Percentiles rank a stretch among this genome's conserved stretches.
These are phyloP conservation scores for Bungarus multicinctus DNA, from an alignment of 2,113 vertebrate species.

Conservation along the genomic window DNA sequence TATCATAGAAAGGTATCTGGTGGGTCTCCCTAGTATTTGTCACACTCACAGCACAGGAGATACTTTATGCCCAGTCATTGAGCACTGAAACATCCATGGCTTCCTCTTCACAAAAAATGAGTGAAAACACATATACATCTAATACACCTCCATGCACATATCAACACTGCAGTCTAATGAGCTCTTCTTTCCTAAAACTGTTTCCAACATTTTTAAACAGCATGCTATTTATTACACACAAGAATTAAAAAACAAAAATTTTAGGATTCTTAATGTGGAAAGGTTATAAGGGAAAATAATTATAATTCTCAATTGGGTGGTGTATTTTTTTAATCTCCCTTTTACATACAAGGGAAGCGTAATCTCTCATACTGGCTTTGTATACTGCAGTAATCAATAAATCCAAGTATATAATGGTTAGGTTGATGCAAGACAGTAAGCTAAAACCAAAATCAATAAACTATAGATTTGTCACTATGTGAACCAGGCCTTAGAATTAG, in stretches of 20 bases:
- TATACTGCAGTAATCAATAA: background rate
- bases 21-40: background rate
- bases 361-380: background rate
- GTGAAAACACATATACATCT: background rate
- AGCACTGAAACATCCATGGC: background rate
- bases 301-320: background rate
- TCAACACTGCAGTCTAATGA: background rate
- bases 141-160: background rate
- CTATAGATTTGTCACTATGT: background rate
- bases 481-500: background rate
- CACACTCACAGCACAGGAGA: background rate
- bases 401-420: background rate
- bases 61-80: background rate
- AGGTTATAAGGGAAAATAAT: background rate
- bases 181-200: background rate
- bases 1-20: background rate
- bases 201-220: background rate
- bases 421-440: background rate
- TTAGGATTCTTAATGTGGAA: background rate
- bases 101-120: background rate
- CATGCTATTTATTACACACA: background rate
- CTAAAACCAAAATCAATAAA: background rate
- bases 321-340: background rate
- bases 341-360: background rate
- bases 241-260: background rate